Evolutionary conservation across 2,113 vertebrate species (phyloP), one percentile per base, ranked within the genome.

Genomic region (Anthoscopus minutus): DNA sequence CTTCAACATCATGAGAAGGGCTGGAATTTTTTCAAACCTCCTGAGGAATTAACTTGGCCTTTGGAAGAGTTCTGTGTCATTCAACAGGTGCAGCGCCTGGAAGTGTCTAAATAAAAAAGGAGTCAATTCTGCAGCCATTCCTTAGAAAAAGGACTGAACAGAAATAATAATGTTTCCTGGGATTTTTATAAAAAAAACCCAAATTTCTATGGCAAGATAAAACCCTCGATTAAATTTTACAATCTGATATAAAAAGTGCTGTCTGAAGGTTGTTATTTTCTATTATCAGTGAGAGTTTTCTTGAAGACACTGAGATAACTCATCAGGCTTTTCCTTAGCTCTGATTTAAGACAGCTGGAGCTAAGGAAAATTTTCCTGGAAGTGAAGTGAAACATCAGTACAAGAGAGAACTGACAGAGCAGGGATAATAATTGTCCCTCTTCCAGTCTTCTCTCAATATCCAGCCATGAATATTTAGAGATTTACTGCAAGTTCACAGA

Each of bases 201-300:
- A 76, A 80, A 83, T 62, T 62, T 77, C 85, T 81, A 12, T 2
- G 12, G 60, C 38, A 64, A 93, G 85, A 95, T 78, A 93, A 94
- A 95, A 78, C 51, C 31, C 82, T 84, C n/a, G 0, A 90, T 96
- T 93, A 83, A 94, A 66, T 96, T 86, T 93, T 86, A 96, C 53
- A 71, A 47, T 20, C 60, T 81, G 56, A 65, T 31, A 60, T 95
- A 85, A 97, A 91, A 86, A 82, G n/a, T 13, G 6, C 37, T 56
- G 42, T 38, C 50, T 61, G 27, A 70, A 86, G 24, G 61, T 79
- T 82, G 78, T 77, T 94, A 88, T 82, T 91, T 80, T 94, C 81
- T 90, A 40, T 83, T 93, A 83, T 91, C 74, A 83, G 30, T 5
- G 45, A 76, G 58, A 56, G 53, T 86, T 80, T 54, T 51, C 60